Base-by-base conservation (phyloP, 2,888 invertebrate species). In the Alsophila aescularia region DNA sequence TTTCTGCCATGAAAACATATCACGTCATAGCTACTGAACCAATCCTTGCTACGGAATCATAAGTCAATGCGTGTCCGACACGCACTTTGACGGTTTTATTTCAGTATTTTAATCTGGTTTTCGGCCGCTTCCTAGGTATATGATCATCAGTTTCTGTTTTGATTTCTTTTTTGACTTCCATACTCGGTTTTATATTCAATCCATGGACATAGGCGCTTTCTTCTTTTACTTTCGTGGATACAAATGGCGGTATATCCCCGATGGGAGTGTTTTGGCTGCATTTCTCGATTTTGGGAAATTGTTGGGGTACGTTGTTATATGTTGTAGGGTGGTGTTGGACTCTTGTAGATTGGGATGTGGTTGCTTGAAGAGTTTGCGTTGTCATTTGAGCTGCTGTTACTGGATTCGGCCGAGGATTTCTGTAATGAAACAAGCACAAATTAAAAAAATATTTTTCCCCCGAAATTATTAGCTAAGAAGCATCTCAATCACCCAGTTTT, bases 51-150 rank as follows among this genome's bases (percentile, higher is more conserved):
- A 24, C 31, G n/a, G n/a, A n/a, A n/a, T n/a, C n/a, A n/a, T n/a
- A n/a, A n/a, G n/a, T n/a, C n/a, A n/a, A n/a, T n/a, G 27, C n/a
- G 4, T 24, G 9, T 8, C n/a, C n/a, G n/a, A n/a, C n/a, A n/a
- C n/a, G n/a, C n/a, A n/a, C n/a, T n/a, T n/a, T n/a, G n/a, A n/a
- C n/a, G n/a, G n/a, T n/a, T n/a, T n/a, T n/a, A 32, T 3, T 13
- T 43, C 51, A 67, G 39, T 61, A 66, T 40, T 70, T 71, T 12
- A 72, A 52, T 21, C 53, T 52, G 21, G 55, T 65, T 41, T 60
- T 70, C 24, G 41, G 52, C 31, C 52, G 64, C 51, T 67, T 70
- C n/a, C 51, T 59, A 7, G 65, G 59, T 21, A 58, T 58, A 13
- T 13, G 21, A 40, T 16, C 15, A 14, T 34, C n/a, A 3, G 42